Conservation (phyloP, 2,888 invertebrate genomes). For the Asteroscopus sphinx region DNA sequence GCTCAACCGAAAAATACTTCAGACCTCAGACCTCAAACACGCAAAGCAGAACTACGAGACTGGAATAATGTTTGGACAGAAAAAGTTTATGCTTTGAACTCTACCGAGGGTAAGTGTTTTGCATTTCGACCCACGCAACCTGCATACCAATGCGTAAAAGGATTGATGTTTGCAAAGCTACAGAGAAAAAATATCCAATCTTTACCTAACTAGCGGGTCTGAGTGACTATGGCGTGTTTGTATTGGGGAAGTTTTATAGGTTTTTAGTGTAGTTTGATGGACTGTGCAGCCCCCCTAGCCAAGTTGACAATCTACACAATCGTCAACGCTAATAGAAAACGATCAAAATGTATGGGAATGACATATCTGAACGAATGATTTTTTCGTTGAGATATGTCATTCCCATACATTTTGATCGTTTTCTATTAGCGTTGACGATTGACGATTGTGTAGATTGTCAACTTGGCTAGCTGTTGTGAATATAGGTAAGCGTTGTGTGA, state of each 20-base stretch:
- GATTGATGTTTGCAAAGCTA: conserved; percentile 82
- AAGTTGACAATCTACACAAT: too few species aligned
- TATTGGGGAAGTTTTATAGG: conserved; percentile 32
- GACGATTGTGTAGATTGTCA: too few species aligned
- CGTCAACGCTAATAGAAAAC: too few species aligned
- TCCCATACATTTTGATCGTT: too few species aligned
- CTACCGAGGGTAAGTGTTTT: conserved; percentile 88
- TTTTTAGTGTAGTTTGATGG: conserved; percentile 18
- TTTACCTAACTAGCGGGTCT: conserved; percentile 60
- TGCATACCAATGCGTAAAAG: conserved; percentile 87
- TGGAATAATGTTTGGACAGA: conserved; percentile 87
- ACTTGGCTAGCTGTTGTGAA: too few species aligned
- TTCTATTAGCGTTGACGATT: too few species aligned
- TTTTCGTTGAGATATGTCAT: too few species aligned
- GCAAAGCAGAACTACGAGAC: conserved; percentile 87
- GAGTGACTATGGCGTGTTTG: conserved; percentile 55
- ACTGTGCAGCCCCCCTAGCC: too few species aligned
- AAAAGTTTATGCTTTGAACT: conserved; percentile 88
- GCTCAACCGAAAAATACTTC: conserved; percentile 84
- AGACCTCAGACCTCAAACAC: conserved; percentile 86
- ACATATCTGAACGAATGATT: too few species aligned
- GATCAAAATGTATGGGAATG: too few species aligned
- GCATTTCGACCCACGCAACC: conserved; percentile 84
- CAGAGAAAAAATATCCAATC: conserved; percentile 68
- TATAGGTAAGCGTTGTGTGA: too few species aligned